A percentile compares a stretch with the other conserved stretches of the same genome.
These are phyloP conservation scores for Actenoides hombroni DNA, from an alignment of 2,113 vertebrate species.

Conservation along the genomic window DNA sequence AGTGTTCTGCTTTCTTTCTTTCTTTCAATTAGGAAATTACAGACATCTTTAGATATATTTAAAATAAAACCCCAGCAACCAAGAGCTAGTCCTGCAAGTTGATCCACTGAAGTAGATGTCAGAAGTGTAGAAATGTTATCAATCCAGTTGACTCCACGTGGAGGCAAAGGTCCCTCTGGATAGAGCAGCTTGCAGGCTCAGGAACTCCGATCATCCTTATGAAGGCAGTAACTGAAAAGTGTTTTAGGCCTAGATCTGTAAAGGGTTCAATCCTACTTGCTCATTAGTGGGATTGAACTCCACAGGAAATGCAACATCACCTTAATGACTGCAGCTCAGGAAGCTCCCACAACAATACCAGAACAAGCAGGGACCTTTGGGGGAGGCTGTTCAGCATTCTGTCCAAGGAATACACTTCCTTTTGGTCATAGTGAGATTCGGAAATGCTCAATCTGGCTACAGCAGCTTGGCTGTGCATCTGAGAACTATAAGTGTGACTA, in stretches of 20 bases:
- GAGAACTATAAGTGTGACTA: neutral
- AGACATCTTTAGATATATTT: neutral
- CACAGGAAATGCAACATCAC: neutral
- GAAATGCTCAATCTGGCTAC: neutral
- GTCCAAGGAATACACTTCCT: neutral
- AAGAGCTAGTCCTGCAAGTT: neutral
- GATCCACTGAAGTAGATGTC: neutral
- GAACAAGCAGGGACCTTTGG: neutral
- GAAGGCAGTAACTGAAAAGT: neutral
- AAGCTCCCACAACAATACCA: neutral
- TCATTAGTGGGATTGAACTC: neutral
- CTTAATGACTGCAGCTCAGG: neutral
- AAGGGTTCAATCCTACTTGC: neutral
- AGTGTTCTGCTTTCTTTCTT: neutral
- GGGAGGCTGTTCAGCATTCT: neutral
- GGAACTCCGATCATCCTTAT: neutral
- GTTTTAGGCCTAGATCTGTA: neutral
- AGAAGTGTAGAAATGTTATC: neutral
- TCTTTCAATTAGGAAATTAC: neutral
- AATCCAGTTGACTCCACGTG: constrained; percentile 29
- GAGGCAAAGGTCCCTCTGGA: constrained; percentile 9
- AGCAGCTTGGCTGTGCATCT: neutral
- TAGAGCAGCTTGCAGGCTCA: neutral
- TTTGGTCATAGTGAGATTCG: neutral
- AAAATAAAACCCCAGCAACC: constrained; percentile 1